Evolutionary conservation across 2,113 vertebrate species (phyloP), one percentile per base, ranked within the genome.

Genomic region (Antidorcas marsupialis): DNA sequence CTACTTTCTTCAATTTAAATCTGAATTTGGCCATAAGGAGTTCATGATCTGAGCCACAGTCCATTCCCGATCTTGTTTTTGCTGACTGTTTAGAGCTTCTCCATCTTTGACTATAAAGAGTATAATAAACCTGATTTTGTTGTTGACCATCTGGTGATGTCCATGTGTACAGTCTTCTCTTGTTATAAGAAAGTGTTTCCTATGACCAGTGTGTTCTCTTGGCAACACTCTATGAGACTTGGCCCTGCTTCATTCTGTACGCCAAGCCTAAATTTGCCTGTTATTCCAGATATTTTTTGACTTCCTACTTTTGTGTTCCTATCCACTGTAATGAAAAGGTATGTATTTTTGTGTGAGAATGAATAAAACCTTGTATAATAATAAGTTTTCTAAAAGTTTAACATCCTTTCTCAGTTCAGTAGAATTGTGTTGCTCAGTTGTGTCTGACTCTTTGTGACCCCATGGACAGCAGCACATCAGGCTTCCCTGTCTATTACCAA

Each of bases 51-150:
- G 33, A n/a, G 62, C 16, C 16, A n/a, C 4, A 67, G 62, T 67
- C 33, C 19, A 33, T 8, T 67, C 33, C 4, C 3, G 0, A 7
- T 67, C 33, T 67, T 67, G 16, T n/a, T 67, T n/a, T 67, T 67
- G 62, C 1, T 67, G 62, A n/a, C 33, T 67, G 7, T 67, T 19
- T 67, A 67, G 16, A 19, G 4, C 33, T 67, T 67, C 64, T n/a
- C 8, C 33, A n/a, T 5, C 2, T 67, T 67, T 67, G 3, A 0
- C 33, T 19, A 4, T 17, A n/a, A 67, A 67, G 64, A 67, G 19
- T 19, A 2, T n/a, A 19, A n/a, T n/a, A 8, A 67, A 0, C 19
- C 16, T 67, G 33, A 19, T n/a, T 67, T 67, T 1, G 1, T 4
- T 19, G 8, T n/a, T 67, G 16, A 10, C 33, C 33, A 19, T 19